phyloP scores from a whole-genome alignment of 2,888 invertebrate genomes.

The Heliconius ethilla region DNA sequence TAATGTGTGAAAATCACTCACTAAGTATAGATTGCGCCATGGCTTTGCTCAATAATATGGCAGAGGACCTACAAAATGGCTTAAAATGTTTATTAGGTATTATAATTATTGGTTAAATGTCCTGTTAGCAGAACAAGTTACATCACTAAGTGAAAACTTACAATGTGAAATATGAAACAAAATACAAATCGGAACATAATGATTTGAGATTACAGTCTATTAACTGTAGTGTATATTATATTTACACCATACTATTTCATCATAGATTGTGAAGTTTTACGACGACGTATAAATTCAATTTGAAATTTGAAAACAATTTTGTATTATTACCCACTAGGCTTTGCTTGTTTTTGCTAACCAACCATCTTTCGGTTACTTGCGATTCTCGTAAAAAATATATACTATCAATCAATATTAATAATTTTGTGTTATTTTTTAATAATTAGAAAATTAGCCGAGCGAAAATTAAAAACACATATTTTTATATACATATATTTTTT shows the following conservation, averaged over 20 bases:
- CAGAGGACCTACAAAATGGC: slow-evolving; percentile 55
- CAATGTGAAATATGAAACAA: slow-evolving; percentile 13
- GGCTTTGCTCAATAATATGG: slow-evolving; percentile 49
- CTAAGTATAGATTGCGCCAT: slow-evolving; percentile 71
- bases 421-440: background rate
- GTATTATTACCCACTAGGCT: slow-evolving; percentile 9
- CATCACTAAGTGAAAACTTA: background rate
- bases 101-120: background rate
- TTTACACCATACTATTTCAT: background rate
- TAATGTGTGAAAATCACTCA: slow-evolving; percentile 54
- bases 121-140: background rate
- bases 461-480: background rate
- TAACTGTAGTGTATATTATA: slow-evolving; percentile 1
- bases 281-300: slow-evolving; percentile 16
- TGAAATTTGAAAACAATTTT: slow-evolving; percentile 23
- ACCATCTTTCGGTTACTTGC: background rate
- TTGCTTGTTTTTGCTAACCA: background rate
- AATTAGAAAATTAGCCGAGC: background rate
- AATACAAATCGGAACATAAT: slow-evolving; percentile 16
- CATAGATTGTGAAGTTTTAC: slow-evolving; percentile 19
- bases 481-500: background rate
- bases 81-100: slow-evolving; percentile 1
- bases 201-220: slow-evolving; percentile 1
- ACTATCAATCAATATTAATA: background rate
- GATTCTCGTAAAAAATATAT: background rate